Evolutionary conservation across 2,113 vertebrate genomes (phyloP).

Genomic region (Cephalophus harveyi): DNA sequence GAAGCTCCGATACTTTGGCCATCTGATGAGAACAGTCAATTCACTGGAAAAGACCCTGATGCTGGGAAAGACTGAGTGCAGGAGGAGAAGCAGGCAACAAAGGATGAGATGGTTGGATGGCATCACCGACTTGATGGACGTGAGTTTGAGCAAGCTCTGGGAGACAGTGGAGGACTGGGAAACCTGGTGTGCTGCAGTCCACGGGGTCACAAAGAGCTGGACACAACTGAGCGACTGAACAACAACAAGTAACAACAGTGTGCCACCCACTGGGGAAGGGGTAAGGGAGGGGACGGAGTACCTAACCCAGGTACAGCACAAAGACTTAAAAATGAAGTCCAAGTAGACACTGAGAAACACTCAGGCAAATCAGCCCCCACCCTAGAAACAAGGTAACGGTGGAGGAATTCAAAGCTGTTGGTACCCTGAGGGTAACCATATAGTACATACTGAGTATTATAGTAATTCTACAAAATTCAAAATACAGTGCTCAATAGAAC

Average conservation of each 20-base stretch:
- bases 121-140: neutral
- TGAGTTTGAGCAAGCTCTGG: neutral
- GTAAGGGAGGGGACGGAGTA: rapidly evolving
- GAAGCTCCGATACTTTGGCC: neutral
- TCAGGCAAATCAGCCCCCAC: neutral
- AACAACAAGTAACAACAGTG: neutral
- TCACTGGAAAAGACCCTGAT: neutral
- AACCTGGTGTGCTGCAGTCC: neutral
- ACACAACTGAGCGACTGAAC: neutral
- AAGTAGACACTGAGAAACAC: neutral
- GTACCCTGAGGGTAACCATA: neutral
- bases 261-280: rapidly evolving
- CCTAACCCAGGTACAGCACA: neutral
- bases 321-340: neutral
- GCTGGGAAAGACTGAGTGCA: neutral
- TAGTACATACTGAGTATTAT: neutral
- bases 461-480: neutral
- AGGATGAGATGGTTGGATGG: neutral
- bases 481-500: neutral
- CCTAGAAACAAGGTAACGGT: neutral
- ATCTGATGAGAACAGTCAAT: neutral
- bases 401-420: neutral
- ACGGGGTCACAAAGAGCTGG: neutral
- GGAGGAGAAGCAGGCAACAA: neutral
- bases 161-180: neutral